Evolutionary conservation across 2,113 vertebrate species (phyloP).

Genomic region (Mandrillus leucophaeus): DNA sequence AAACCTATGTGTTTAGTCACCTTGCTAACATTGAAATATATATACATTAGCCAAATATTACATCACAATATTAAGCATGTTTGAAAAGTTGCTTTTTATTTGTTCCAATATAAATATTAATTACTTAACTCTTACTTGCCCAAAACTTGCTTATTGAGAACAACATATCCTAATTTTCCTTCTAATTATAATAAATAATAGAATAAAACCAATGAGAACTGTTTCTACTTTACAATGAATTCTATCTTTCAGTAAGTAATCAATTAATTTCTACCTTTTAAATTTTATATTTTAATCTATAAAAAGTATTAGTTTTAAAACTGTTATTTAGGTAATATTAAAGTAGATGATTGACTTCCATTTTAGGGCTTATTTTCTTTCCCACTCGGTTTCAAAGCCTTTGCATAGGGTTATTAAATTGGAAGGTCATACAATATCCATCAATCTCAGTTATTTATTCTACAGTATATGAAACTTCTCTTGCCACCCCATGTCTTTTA

Average conservation of each 20-base stretch:
- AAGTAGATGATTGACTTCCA: background rate
- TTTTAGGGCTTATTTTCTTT: background rate
- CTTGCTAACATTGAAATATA: background rate
- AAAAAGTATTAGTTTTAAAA: conserved; percentile 14
- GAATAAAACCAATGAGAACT: conserved; percentile 16
- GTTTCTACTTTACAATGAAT: background rate
- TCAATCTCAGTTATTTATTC: background rate
- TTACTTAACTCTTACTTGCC: conserved; percentile 31
- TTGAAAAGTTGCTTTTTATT: conserved; percentile 24
- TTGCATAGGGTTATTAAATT: background rate
- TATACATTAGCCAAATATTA: background rate
- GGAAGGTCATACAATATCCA: background rate
- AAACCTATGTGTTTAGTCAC: background rate
- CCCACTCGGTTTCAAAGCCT: conserved; percentile 8
- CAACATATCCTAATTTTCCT: background rate
- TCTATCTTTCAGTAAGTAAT: background rate
- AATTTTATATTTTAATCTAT: background rate
- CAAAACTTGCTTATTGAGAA: background rate
- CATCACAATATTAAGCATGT: background rate
- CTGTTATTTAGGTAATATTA: background rate
- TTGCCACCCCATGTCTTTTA: background rate
- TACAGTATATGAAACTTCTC: background rate
- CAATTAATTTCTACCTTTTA: background rate
- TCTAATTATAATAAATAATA: background rate
- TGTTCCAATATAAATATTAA: background rate